Percentiles rank a stretch among this genome's conserved stretches.
These are phyloP conservation scores for Pongo abelii DNA, from an alignment of 2,113 vertebrate genomes.

Conservation along the genomic window DNA sequence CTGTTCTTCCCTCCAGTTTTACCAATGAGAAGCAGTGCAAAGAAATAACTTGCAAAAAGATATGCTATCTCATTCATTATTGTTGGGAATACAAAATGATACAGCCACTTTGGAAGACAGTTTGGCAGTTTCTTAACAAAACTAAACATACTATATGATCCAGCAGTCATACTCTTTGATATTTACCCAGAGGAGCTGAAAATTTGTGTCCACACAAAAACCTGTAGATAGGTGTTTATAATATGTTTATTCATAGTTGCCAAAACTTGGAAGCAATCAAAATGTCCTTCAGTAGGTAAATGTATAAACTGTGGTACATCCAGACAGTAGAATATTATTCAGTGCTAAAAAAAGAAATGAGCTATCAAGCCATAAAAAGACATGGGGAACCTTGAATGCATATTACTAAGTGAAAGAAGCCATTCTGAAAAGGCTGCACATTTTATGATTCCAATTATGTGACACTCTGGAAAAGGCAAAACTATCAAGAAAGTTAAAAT, in stretches of 20 bases:
- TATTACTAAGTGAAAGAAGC: not conserved
- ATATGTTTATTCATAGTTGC: not conserved
- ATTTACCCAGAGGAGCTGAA: not conserved
- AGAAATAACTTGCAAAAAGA: constrained; percentile 2
- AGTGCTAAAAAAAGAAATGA: not conserved
- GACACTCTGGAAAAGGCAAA: not conserved
- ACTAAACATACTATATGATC: not conserved
- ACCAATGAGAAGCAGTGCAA: constrained; percentile 5
- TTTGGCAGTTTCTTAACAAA: not conserved
- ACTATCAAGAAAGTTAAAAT: not conserved
- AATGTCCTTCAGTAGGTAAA: not conserved
- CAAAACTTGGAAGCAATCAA: not conserved
- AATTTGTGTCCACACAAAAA: not conserved
- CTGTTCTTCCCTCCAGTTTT: not conserved
- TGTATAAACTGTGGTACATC: not conserved
- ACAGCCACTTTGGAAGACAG: not conserved
- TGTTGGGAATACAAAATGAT: not conserved
- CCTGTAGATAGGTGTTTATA: not conserved
- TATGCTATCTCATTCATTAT: not conserved
- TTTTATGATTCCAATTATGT: not conserved
- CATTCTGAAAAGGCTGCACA: not conserved
- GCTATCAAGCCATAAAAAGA: not conserved
- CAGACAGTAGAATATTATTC: not conserved
- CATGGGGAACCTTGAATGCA: not conserved
- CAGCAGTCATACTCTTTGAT: not conserved